phyloP scores from a whole-genome alignment of 2,797 vertebrate species.

The Hozukius guyotensis region DNA sequence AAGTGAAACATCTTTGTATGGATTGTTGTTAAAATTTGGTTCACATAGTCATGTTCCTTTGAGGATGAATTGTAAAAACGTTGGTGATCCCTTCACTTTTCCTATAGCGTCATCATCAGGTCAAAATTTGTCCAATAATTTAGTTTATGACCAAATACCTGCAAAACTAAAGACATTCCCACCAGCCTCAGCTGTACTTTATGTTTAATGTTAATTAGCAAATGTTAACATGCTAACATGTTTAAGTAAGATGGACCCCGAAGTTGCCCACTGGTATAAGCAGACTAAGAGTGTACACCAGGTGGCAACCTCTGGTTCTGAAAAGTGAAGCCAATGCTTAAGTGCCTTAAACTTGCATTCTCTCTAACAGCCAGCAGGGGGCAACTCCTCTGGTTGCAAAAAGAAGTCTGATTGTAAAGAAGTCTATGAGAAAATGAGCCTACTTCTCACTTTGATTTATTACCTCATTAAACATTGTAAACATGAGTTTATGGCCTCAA shows the following conservation, averaged over 20 bases:
- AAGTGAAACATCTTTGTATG: background rate
- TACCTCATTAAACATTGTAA: too few species aligned
- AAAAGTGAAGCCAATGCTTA: too few species aligned
- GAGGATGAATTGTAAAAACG: background rate
- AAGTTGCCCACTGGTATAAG: too few species aligned
- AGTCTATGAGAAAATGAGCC: too few species aligned
- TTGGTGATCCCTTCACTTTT: background rate
- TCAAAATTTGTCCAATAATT: background rate
- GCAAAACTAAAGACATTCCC: background rate
- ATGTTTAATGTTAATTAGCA: background rate
- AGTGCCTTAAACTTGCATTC: accelerated
- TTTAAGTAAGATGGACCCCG: too few species aligned
- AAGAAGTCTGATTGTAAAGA: too few species aligned
- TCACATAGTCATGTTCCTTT: background rate
- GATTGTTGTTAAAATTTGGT: background rate
- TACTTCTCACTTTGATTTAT: too few species aligned
- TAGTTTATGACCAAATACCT: background rate
- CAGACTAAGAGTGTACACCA: too few species aligned
- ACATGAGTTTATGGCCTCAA: too few species aligned
- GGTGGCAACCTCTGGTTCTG: too few species aligned
- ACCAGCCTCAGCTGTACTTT: background rate
- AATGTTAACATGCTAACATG: background rate
- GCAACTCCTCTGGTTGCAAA: too few species aligned
- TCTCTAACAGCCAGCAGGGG: accelerated
- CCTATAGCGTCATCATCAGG: background rate